Evolutionary conservation across 1,140 invertebrate species (phyloP).

Genomic region (Magallana ariakensis): DNA sequence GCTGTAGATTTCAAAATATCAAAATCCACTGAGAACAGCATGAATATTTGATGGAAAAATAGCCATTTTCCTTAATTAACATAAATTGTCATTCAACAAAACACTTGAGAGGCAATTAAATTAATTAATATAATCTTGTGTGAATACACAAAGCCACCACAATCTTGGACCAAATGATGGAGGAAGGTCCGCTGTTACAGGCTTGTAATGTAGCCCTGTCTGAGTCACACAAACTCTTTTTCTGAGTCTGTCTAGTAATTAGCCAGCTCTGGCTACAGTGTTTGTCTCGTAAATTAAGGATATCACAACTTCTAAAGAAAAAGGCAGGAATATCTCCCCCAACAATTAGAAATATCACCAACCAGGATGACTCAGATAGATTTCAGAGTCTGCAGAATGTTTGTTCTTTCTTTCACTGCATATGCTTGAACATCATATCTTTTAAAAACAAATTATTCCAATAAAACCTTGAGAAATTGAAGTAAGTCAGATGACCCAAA

Average conservation of each 20-base stretch:
- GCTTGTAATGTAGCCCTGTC: neutral
- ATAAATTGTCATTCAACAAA: conserved; percentile 35
- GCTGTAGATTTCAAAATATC: conserved; percentile 30
- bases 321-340: neutral
- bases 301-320: conserved; percentile 32
- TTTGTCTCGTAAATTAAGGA: conserved; percentile 29
- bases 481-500: no score
- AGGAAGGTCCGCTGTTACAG: neutral
- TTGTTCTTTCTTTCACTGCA: neutral
- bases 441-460: neutral
- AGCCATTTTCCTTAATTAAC: neutral
- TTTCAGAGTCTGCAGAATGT: conserved; percentile 7
- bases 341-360: conserved; percentile 26
- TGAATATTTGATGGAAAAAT: conserved; percentile 27
- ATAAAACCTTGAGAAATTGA: neutral
- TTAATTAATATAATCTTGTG: conserved; percentile 34
- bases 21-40: neutral
- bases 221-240: conserved; percentile 14
- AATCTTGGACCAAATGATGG: neutral
- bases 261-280: conserved; percentile 8
- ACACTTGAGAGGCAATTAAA: neutral
- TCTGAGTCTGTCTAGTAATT: conserved; percentile 1
- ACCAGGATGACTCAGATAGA: conserved; percentile 3
- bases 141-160: conserved; percentile 27
- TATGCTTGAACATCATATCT: neutral